Evolutionary conservation across 1,140 invertebrate genomes (phyloP).

Genomic region (Ostrea denselamellosa): DNA sequence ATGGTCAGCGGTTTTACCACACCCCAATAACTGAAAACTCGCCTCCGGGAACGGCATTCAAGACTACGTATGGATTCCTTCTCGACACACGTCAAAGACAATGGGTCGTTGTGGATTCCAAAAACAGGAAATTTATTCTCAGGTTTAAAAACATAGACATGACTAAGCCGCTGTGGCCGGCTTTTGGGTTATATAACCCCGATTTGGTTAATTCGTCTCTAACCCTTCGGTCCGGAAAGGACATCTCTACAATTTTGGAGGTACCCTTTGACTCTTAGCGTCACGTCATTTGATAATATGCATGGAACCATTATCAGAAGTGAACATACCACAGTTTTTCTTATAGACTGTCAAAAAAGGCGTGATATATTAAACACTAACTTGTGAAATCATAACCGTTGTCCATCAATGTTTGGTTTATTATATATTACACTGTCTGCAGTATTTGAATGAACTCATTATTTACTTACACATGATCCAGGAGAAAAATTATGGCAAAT

Average conservation of each 20-base stretch:
- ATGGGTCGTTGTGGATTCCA: constrained; percentile 47
- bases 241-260: constrained; percentile 47
- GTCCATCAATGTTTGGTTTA: no score
- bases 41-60: constrained; percentile 48
- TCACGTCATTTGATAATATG: not conserved
- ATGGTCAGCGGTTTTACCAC: constrained; percentile 48
- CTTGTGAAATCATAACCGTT: no score
- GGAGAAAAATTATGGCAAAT: no score
- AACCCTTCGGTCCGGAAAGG: constrained; percentile 49
- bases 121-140: constrained; percentile 45
- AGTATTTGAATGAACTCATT: no score
- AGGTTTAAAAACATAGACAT: constrained; percentile 54
- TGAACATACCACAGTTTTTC: no score
- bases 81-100: constrained; percentile 46
- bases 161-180: constrained; percentile 50
- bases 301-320: no score
- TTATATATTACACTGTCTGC: no score
- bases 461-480: no score
- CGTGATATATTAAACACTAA: no score
- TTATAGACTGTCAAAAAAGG: no score
- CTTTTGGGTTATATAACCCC: constrained; percentile 54
- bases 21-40: constrained; percentile 41
- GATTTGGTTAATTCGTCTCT: constrained; percentile 48
- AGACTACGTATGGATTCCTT: constrained; percentile 53
- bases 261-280: constrained; percentile 43